Evolutionary conservation across 2,797 vertebrate species (phyloP).

Genomic region (Leptodactylus fallax): DNA sequence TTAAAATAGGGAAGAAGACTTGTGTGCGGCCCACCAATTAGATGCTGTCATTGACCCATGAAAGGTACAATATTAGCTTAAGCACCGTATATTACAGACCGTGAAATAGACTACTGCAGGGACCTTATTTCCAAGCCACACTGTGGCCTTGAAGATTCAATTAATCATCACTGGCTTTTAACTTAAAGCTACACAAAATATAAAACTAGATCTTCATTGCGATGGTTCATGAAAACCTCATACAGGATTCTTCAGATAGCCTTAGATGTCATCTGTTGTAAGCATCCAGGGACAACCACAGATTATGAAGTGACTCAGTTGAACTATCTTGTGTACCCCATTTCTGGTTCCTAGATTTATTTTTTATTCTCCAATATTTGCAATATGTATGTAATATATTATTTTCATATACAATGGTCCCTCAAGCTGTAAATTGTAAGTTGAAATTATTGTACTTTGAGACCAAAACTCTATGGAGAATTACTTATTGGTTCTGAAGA

Average conservation of each 20-base stretch:
- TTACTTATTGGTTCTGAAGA: no score
- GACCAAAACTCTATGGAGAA: no score
- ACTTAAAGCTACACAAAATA: constrained; percentile 38
- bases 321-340: no score
- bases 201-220: neutral
- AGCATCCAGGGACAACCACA: neutral
- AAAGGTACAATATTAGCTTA: constrained; percentile 65
- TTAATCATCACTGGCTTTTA: constrained; percentile 61
- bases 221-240: neutral
- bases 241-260: neutral
- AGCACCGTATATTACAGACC: constrained; percentile 62
- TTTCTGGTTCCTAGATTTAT: no score
- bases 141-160: constrained; percentile 62
- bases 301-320: no score
- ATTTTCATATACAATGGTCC: no score
- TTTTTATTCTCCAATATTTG: no score
- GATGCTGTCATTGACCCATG: constrained; percentile 60
- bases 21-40: constrained; percentile 60
- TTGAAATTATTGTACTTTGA: no score
- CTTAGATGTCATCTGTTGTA: neutral
- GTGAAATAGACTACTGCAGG: constrained; percentile 62
- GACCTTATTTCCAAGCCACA: constrained; percentile 53
- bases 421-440: no score
- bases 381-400: no score
- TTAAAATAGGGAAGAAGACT: constrained; percentile 59